Base-by-base conservation (phyloP, 2,888 invertebrate genomes). In the Molorchus minor region DNA sequence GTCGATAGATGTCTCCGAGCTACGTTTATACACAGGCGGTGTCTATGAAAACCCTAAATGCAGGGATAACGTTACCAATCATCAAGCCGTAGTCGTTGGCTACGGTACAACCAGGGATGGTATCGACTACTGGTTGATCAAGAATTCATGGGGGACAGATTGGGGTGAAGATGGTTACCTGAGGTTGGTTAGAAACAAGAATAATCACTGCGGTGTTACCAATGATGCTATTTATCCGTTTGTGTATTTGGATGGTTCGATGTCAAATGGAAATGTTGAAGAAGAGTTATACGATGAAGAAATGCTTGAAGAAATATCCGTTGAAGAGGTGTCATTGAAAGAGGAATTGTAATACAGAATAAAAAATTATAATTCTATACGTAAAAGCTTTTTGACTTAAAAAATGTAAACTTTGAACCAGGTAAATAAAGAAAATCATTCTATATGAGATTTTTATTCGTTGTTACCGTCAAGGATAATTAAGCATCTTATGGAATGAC, bases 181-280 rank as follows among this genome's bases (percentile, higher is more conserved):
- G 45, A 72, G 61, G 47, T 58, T 72, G 44, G 44, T 61, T 29
- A 53, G 70, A 16, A 72, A 72, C 43, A 52, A 49, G 15, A 56
- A 55, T 3, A 94, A 94, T 80, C 87, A 90, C 77, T 94, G 94
- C 79, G 94, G 93, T 73, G 87, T 94, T 77, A 93, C 94, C 47
- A 81, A 86, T 10, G 12, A 12, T 10, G 5, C 33, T 5, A 33
- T 33, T 3, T n/a, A 33, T 10, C 33, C 33, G 12, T n/a, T 33
- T 33, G 12, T 33, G 8, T 25, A 25, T 8, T 5, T 25, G 5
- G 8, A 25, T 25, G 25, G 8, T 25, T 4, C 25, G 8, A 25
- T n/a, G n/a, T n/a, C n/a, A n/a, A n/a, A n/a, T n/a, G n/a, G n/a
- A n/a, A n/a, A n/a, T n/a, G n/a, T n/a, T n/a, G n/a, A n/a, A n/a